phyloP scores from a whole-genome alignment of 2,888 invertebrate species.

The Andrena bicolor region DNA sequence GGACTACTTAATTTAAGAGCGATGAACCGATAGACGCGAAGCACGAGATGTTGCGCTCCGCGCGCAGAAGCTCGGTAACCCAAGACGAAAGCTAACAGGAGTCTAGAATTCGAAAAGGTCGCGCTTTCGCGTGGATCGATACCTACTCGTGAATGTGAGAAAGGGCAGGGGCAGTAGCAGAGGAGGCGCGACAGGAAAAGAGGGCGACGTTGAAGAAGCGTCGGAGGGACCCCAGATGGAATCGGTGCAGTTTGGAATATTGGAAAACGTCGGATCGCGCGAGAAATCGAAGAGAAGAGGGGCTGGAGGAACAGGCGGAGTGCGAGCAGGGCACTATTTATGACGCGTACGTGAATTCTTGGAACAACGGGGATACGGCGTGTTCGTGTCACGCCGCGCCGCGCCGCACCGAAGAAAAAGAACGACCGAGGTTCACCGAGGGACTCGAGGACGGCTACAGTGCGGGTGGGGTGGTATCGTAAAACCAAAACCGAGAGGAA shows the following conservation, averaged over 20 bases:
- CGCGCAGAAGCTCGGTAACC: neutral
- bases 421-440: slow-evolving; percentile 54
- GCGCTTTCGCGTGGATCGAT: slow-evolving; percentile 3
- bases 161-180: neutral
- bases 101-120: slow-evolving; percentile 12
- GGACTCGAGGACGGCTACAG: slow-evolving; percentile 41
- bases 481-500: slow-evolving; percentile 40
- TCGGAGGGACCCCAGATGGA: slow-evolving; percentile 80
- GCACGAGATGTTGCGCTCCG: neutral
- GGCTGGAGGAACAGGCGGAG: slow-evolving; percentile 60
- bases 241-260: slow-evolving; percentile 83
- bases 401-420: slow-evolving; percentile 58
- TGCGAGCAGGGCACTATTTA: slow-evolving; percentile 80
- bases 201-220: slow-evolving; percentile 60
- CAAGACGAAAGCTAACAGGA: too few relatives aligned
- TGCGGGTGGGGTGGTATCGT: slow-evolving; percentile 33
- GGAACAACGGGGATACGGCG: slow-evolving; percentile 71
- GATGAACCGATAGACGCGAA: neutral
- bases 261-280: slow-evolving; percentile 80
- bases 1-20: neutral
- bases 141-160: neutral
- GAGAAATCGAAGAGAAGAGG: slow-evolving; percentile 58
- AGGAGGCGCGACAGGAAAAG: slow-evolving; percentile 22
- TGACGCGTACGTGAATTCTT: slow-evolving; percentile 83
- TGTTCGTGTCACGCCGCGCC: slow-evolving; percentile 68